Conservation (phyloP, 2,113 vertebrate species). For the Platanista minor region DNA sequence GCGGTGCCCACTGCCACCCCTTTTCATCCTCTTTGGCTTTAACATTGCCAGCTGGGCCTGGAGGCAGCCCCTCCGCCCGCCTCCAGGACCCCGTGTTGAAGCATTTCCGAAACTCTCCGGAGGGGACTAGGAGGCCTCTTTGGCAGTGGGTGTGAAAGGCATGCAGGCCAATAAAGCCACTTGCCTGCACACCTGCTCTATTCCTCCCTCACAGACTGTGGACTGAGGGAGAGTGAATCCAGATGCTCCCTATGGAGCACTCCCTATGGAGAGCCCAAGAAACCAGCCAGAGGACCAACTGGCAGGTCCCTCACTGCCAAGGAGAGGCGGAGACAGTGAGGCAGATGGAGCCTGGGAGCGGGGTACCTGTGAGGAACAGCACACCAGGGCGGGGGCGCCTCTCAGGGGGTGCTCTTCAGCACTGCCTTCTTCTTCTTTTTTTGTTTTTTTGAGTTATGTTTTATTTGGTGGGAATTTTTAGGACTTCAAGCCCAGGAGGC, state of each 20-base stretch:
- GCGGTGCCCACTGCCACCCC: background rate
- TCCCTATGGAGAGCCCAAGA: too few relatives aligned
- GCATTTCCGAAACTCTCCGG: background rate
- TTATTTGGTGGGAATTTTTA: background rate
- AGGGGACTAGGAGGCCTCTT: background rate
- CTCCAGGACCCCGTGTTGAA: background rate
- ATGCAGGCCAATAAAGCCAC: background rate
- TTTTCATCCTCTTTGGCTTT: background rate
- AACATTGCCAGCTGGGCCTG: background rate
- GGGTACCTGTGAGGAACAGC: background rate
- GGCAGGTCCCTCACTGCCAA: background rate
- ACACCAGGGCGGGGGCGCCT: background rate
- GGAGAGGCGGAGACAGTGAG: background rate
- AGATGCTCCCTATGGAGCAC: background rate
- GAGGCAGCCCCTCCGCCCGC: background rate
- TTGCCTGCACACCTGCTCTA: background rate
- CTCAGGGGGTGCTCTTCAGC: background rate
- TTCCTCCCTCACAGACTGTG: background rate
- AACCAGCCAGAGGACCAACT: too few relatives aligned
- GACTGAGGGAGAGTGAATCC: background rate
- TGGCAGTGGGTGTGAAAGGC: background rate
- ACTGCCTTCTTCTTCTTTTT: background rate
- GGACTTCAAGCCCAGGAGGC: background rate
- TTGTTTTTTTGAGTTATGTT: background rate
- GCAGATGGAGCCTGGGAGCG: background rate